A percentile compares a stretch with the other conserved stretches of the same genome.
Evolutionary conservation across 1,140 invertebrate species (phyloP).

Genomic region (Ips typographus): DNA sequence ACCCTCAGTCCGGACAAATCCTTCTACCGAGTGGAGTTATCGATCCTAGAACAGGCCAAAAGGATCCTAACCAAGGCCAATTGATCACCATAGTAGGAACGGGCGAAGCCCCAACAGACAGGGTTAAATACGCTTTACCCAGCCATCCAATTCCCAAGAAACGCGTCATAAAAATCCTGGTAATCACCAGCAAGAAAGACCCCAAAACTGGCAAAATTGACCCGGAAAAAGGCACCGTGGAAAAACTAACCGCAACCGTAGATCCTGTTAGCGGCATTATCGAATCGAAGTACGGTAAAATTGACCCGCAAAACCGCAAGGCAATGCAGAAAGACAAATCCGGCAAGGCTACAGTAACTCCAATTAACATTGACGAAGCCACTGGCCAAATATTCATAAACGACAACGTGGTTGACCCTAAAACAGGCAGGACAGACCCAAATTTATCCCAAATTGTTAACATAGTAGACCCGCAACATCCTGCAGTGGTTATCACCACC

Average conservation of each 20-base stretch:
- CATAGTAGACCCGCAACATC: slow-evolving; percentile 66
- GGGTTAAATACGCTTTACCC: slow-evolving; percentile 58
- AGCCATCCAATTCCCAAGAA: slow-evolving; percentile 54
- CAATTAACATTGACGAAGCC: slow-evolving; percentile 61
- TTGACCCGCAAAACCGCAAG: slow-evolving; percentile 59
- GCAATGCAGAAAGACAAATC: slow-evolving; percentile 58
- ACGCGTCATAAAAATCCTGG: slow-evolving; percentile 53
- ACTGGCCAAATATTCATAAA: slow-evolving; percentile 66
- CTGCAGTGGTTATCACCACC: slow-evolving; percentile 64
- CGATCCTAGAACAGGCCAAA: slow-evolving; percentile 49
- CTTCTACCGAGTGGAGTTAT: slow-evolving; percentile 59
- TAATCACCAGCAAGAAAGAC: slow-evolving; percentile 61
- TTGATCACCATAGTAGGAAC: slow-evolving; percentile 46
- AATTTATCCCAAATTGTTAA: slow-evolving; percentile 64
- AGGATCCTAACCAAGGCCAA: slow-evolving; percentile 46
- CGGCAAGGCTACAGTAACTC: slow-evolving; percentile 60
- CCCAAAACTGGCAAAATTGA: slow-evolving; percentile 59
- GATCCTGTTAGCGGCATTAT: slow-evolving; percentile 60
- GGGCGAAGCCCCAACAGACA: slow-evolving; percentile 58
- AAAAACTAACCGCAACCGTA: slow-evolving; percentile 58
- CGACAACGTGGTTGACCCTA: slow-evolving; percentile 60
- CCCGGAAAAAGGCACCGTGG: slow-evolving; percentile 58
- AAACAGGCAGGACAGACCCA: slow-evolving; percentile 62
- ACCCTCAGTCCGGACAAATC: slow-evolving; percentile 68
- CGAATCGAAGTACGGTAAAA: slow-evolving; percentile 61